phyloP scores from a whole-genome alignment of 2,888 invertebrate species.

The Lumbricus terrestris region DNA sequence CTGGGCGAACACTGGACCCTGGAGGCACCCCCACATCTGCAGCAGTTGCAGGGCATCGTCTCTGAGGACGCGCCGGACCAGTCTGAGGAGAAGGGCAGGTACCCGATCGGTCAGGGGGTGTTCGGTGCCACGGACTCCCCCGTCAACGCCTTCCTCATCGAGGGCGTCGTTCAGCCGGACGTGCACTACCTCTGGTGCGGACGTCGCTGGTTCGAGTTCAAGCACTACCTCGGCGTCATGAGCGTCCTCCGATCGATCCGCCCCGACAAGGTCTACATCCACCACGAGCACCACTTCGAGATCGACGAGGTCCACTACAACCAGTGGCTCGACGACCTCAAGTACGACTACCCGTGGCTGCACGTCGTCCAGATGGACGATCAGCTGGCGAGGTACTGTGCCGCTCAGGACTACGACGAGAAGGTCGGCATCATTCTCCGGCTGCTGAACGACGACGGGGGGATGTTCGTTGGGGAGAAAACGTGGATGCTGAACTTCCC shows the following conservation, averaged over 20 bases:
- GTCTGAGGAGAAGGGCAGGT: slow-evolving; percentile 10
- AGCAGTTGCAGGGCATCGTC: no score
- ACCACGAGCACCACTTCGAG: slow-evolving; percentile 39
- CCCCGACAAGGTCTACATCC: slow-evolving; percentile 49
- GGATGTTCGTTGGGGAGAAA: slow-evolving; percentile 46
- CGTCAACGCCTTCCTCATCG: slow-evolving; percentile 22
- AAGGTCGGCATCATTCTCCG: slow-evolving; percentile 31
- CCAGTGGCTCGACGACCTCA: slow-evolving; percentile 47
- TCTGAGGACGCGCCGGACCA: not conserved
- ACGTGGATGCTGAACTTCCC: slow-evolving; percentile 39
- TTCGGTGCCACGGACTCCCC: slow-evolving; percentile 20
- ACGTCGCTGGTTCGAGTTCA: slow-evolving; percentile 45
- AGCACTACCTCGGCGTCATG: slow-evolving; percentile 49
- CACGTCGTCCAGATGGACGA: slow-evolving; percentile 36
- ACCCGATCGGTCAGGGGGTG: slow-evolving; percentile 3
- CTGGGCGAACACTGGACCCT: not conserved
- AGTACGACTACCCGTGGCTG: slow-evolving; percentile 43
- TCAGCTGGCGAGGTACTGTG: slow-evolving; percentile 26
- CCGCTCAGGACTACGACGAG: not conserved
- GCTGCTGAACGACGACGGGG: slow-evolving; percentile 47
- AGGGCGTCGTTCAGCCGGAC: slow-evolving; percentile 34
- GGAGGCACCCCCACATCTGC: not conserved
- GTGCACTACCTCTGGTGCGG: slow-evolving; percentile 52
- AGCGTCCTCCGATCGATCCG: slow-evolving; percentile 37
- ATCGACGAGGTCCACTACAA: slow-evolving; percentile 37